Base-by-base conservation (phyloP, 2,888 invertebrate species). In the Sarcophaga variegata region DNA sequence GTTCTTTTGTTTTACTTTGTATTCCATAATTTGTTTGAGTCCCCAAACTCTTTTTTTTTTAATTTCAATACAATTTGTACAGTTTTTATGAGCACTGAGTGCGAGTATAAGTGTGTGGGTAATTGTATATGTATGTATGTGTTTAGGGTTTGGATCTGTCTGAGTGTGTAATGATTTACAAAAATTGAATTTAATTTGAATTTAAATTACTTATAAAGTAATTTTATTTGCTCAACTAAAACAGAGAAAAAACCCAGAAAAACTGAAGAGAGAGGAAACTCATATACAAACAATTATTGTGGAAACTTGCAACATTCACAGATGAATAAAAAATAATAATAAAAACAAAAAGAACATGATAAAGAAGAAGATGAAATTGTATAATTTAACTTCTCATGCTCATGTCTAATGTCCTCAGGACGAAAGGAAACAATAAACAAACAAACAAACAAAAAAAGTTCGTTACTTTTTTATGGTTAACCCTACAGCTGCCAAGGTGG, bases 151-250 rank as follows among this genome's bases (percentile, higher is more conserved):
- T 54, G 14, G 64, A 74, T 66, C 49, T 75, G 79, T 81, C 47
- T 45, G 60, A n/a, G 3, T 66, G 49, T 78, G 54, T 79, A 88
- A 86, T 83, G 75, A 78, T 83, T 83, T 88, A 83, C 71, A 83
- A 89, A 91, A 91, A 92, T 91, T 91, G 92, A 90, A 92, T 92
- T 92, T 92, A 92, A 92, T 92, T 92, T 90, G 90, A 90, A 91
- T 92, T 91, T 92, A 92, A 92, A 92, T 91, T 90, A 81, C 81
- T 75, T 78, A 80, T 83, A 60, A 83, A 86, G 63, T 67, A 59
- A 67, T 80, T 70, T 70, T 47, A 54, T 76, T 66, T 71, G 49
- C 54, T 12, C 22, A 62, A 54, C 37, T 49, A 77, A 17, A 78
- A 62, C 62, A 80, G 37, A 22, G 22, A 22, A 22, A 22, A 22